Evolutionary conservation across 2,888 invertebrate genomes (phyloP), one percentile per base, ranked within the genome.

Genomic region (Calephelis perditalis): DNA sequence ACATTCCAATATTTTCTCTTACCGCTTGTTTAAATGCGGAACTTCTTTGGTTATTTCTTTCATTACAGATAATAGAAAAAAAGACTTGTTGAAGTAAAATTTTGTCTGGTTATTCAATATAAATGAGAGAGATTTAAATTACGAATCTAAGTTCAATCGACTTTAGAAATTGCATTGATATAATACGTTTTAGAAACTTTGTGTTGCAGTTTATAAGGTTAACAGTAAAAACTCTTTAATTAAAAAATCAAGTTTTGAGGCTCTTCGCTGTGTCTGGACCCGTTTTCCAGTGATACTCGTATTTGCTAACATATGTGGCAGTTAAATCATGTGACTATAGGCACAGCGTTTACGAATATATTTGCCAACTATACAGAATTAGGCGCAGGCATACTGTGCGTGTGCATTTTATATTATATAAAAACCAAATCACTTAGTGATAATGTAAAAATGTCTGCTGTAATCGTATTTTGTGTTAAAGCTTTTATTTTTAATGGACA

Each of bases 401-500:
- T 81, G 74, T 83, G 79, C 79, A 83, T 84, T 84, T 82, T 56
- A 55, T 59, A 55, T 61, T 56, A 45, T 60, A 49, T 58, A 77
- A 78, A 86, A 84, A 85, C 84, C 86, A 86, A 86, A 83, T 88
- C 89, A 89, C 89, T 71, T 83, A 89, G 90, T 90, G 90, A 87
- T 86, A 75, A 86, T 84, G 63, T 68, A 59, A 65, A 65, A 81
- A 82, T 81, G 82, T 86, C 85, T 81, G 79, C 81, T 84, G 82
- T 84, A 87, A 89, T 88, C 89, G 87, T 88, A 88, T 86, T 87
- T 78, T 84, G 80, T 86, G 80, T 87, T 86, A 80, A 83, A 84
- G 84, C 86, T 87, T 89, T 87, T 89, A 87, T 86, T 87, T 86
- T 86, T 84, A 86, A 85, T 86, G 82, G 86, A 87, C 88, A 87